phyloP scores from a whole-genome alignment of 2,888 invertebrate species.

The Drosophila anomelani region DNA sequence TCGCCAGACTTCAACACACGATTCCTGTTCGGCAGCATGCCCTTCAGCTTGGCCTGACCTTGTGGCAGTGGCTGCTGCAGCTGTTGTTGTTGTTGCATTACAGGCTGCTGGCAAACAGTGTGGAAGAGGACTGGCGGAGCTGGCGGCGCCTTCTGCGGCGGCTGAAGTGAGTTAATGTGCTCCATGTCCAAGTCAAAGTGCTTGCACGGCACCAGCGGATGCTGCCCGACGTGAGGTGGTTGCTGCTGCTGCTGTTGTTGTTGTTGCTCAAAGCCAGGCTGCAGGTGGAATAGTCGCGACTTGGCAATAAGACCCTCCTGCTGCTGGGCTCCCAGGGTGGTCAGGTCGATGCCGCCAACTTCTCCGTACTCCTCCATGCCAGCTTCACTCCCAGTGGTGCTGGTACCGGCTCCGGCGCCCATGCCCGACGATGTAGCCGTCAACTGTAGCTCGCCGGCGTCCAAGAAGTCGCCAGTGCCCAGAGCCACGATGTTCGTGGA shows the following conservation, averaged over 20 bases:
- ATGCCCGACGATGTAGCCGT: conserved; percentile 43
- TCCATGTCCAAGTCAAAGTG: conserved; percentile 81
- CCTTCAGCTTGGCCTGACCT: conserved; percentile 74
- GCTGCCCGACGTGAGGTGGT: conserved; percentile 55
- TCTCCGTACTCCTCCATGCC: conserved; percentile 79
- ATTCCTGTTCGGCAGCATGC: conserved; percentile 83
- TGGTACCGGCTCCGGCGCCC: conserved; percentile 50
- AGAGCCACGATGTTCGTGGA: conserved; percentile 64
- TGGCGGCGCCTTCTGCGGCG: conserved; percentile 80
- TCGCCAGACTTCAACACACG: conserved; percentile 81
- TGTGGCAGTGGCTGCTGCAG: conserved; percentile 43
- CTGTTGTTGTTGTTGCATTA: conserved; percentile 53
- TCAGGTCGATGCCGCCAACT: conserved; percentile 80
- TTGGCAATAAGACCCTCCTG: conserved; percentile 84
- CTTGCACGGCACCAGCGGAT: conserved; percentile 73
- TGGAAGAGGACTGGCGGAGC: conserved; percentile 76
- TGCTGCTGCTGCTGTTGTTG: conserved; percentile 46
- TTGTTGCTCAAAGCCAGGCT: conserved; percentile 83
- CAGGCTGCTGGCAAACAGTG: conserved; percentile 66
- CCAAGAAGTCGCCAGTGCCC: conserved; percentile 80
- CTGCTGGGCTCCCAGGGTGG: conserved; percentile 83
- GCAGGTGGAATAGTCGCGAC: conserved; percentile 83
- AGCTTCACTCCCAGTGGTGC: conserved; percentile 50
- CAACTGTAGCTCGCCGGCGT: conserved; percentile 81
- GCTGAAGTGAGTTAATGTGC: conserved; percentile 80